Evolutionary conservation across 2,888 invertebrate species (phyloP).

Genomic region (Ophion slaviceki): DNA sequence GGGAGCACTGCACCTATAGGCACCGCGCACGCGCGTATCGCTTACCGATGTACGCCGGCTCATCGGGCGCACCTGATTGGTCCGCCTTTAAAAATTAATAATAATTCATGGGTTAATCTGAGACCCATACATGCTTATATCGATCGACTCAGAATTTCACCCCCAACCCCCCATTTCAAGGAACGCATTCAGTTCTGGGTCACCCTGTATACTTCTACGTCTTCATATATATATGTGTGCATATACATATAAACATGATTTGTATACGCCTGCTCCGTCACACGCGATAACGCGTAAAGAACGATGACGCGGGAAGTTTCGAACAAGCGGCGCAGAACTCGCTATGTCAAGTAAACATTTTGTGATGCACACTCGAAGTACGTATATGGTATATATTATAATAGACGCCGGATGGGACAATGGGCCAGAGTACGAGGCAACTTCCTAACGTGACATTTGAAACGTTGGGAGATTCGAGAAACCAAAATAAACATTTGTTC

Average conservation of each 20-base stretch:
- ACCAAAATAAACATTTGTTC: background rate
- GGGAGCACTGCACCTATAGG: no score
- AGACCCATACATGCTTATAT: no score
- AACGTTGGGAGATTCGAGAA: background rate
- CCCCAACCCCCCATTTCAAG: no score
- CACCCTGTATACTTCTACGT: no score
- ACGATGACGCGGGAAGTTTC: slow-evolving; percentile 38
- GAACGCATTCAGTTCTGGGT: no score
- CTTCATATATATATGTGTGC: no score
- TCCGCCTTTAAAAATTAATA: no score
- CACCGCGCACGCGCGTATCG: no score
- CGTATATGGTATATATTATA: slow-evolving; percentile 44
- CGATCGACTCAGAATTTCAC: no score
- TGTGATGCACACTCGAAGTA: slow-evolving; percentile 8
- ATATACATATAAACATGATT: slow-evolving; percentile 13
- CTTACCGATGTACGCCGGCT: no score
- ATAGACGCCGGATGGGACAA: slow-evolving; percentile 41
- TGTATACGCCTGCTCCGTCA: slow-evolving; percentile 50
- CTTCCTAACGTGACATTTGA: slow-evolving; percentile 21
- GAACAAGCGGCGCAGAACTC: slow-evolving; percentile 7
- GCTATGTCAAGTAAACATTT: slow-evolving; percentile 41
- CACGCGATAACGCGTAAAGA: slow-evolving; percentile 50
- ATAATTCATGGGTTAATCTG: no score
- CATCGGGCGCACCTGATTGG: no score
- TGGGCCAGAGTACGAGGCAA: slow-evolving; percentile 46